A percentile compares a stretch with the other conserved stretches of the same genome.
phyloP scores from a whole-genome alignment of 2,113 vertebrate species.

The Pseudonaja textilis region DNA sequence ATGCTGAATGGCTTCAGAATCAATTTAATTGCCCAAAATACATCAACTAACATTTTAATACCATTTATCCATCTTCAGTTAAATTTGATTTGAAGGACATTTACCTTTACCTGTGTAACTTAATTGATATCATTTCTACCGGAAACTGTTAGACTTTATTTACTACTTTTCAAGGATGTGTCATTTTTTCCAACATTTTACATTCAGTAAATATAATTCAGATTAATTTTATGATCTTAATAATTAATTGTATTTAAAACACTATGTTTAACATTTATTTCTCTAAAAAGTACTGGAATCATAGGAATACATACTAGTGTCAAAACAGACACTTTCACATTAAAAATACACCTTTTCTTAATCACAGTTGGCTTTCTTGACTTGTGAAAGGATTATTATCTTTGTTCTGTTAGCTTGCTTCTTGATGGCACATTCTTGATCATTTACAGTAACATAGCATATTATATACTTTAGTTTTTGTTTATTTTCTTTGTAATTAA shows the following conservation, averaged over 20 bases:
- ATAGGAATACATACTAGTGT: neutral
- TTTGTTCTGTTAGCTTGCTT: neutral
- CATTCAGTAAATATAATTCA: slow-evolving; percentile 3
- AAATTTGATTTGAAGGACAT: no score
- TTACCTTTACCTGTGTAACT: neutral
- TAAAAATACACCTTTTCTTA: neutral
- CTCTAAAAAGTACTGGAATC: neutral
- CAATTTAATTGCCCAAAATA: slow-evolving; percentile 70
- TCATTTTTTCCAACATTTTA: neutral
- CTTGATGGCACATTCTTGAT: neutral
- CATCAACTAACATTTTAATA: slow-evolving; percentile 65
- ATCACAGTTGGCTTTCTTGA: neutral
- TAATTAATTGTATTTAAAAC: neutral
- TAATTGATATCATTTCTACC: slow-evolving; percentile 38
- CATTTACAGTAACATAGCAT: neutral
- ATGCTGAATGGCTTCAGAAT: slow-evolving; percentile 69
- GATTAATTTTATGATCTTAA: neutral
- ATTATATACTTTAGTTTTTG: neutral
- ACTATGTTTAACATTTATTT: neutral
- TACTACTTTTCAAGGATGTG: slow-evolving; percentile 26
- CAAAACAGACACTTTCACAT: neutral
- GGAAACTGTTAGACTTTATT: neutral
- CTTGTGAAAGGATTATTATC: neutral
- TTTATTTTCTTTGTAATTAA: neutral
- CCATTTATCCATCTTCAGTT: slow-evolving; percentile 53